Evolutionary conservation across 2,113 vertebrate genomes (phyloP), one percentile per base, ranked within the genome.

Genomic region (Trogon melanurus): DNA sequence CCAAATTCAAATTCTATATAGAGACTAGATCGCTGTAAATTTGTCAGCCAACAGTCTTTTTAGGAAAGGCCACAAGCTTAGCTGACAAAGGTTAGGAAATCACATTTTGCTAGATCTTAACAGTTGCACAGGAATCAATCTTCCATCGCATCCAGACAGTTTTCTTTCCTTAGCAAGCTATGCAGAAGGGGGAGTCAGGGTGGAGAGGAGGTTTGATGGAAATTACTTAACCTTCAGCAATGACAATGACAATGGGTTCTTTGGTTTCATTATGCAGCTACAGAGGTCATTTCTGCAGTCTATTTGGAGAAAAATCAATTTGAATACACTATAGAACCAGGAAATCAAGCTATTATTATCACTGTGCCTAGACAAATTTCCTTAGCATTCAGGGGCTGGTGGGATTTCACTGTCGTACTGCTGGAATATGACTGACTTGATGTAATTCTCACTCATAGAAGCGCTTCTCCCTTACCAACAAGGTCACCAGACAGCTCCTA

Each of bases 11-110:
- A 61, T 62, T 69, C 90, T 89, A 71, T 47, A 83, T 34, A 64
- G 47, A 85, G 81, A 79, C 15, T 47, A 89, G 85, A 89, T 50
- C 11, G 10, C 47, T 64, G 60, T 78, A 91, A 73, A 83, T 70
- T 85, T 85, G 79, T 92, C 89, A 92, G 91, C 91, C 91, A 96
- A 83, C 50, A 54, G 54, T 5, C 70, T 88, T 95, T 95, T 91
- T 13, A 95, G 81, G 89, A 94, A 96, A 89, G 92, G 62, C 71
- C 64, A 71, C 1, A 41, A 91, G 74, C 70, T 88, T 30, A 84
- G 72, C 70, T 62, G 62, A 85, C 85, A 81, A 82, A 87, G 34
- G 80, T 85, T 83, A 87, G 41, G 54, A 93, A 96, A 72, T 12
- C 78, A 71, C 67, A 56, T 79, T 79, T 82, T 80, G 47, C 54